Base-by-base conservation (phyloP, 2,888 invertebrate genomes). In the Bellardia bayeri region DNA sequence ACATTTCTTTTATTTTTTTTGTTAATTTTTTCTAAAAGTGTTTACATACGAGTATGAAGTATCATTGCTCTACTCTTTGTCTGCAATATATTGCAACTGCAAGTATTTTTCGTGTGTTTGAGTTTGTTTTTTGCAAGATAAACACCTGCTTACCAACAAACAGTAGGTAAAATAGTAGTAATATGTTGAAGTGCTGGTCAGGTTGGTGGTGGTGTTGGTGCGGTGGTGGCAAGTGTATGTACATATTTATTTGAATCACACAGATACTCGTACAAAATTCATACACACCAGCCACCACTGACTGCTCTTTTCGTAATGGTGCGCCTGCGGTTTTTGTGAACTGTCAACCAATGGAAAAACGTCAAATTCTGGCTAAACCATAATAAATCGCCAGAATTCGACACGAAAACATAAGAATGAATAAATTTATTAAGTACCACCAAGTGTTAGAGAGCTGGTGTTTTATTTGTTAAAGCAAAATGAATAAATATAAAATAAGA, bases 351-450 rank as follows among this genome's bases (percentile, higher is more conserved):
- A 88, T 86, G 88, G 82, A 69, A 84, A 89, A 86, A 89, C 74
- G 89, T 89, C 89, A 89, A 89, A 85, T 86, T 85, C 80, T 78
- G 81, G 80, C 58, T 79, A 80, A 61, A 86, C 74, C 76, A 68
- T 68, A 89, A 89, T 89, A 89, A 89, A 89, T 89, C 86, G 85
- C 66, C 87, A 74, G 71, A 88, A 84, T 82, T 83, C 78, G 78
- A 80, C 80, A 82, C 45, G 58, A 69, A 75, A 85, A 54, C 75
- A 45, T 45, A 80, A 69, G 83, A 80, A 74, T 56, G 75, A 83
- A 75, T 72, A 61, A 81, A 84, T 89, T 89, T 89, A 89, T 90
- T 88, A 88, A 88, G 88, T 90, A 89, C 76, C 88, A 88, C 78
- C 64, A 83, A 83, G 86, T 80, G 75, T 85, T 86, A 68, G 75